Evolutionary conservation across 2,888 invertebrate genomes (phyloP), one percentile per base, ranked within the genome.

Genomic region (Cryptocheilus praepositus): DNA sequence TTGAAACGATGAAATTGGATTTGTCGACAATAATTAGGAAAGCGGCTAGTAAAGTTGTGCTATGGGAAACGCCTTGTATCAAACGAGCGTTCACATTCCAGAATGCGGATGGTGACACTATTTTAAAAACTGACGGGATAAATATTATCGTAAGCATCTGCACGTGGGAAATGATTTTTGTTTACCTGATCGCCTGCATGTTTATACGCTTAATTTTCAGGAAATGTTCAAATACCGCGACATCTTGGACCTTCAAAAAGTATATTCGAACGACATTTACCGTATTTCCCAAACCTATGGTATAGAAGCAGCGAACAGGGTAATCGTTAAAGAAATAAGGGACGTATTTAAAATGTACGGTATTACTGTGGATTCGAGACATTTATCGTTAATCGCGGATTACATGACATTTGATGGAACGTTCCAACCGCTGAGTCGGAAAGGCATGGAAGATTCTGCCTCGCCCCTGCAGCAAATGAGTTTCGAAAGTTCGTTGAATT

Each of bases 391-490:
- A 4, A 93, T 99, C 61, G 96, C 99, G 0, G 99, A 99, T 90
- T 99, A 98, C 87, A 99, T 99, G 99, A 99, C 98, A 0, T 97
- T 93, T 81, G 95, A 95, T 82, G 99, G 99, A 0, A 90, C 91
- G 0, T 98, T 95, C 85, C 94, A 94, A 83, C 95, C 99, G 0
- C 93, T 99, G 89, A 99, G 95, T 86, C 91, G 99, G 22, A 93
- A 92, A 80, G 97, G 98, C 8, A 96, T 99, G 93, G 94, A 95
- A 79, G 92, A 93, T 57, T 95, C 94, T n/a, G 92, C 96, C 0
- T 99, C 99, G 0, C 97, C 98, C 0, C 89, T 99, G 18, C 99
- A 99, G 88, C 98, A 98, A 89, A 99, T 99, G 96, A 97, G 96
- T 0, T 99, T 98, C 86, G 99, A 99, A 88, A 96, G 98, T 0